phyloP scores from a whole-genome alignment of 2,888 invertebrate genomes.

The Nemurella pictetii region DNA sequence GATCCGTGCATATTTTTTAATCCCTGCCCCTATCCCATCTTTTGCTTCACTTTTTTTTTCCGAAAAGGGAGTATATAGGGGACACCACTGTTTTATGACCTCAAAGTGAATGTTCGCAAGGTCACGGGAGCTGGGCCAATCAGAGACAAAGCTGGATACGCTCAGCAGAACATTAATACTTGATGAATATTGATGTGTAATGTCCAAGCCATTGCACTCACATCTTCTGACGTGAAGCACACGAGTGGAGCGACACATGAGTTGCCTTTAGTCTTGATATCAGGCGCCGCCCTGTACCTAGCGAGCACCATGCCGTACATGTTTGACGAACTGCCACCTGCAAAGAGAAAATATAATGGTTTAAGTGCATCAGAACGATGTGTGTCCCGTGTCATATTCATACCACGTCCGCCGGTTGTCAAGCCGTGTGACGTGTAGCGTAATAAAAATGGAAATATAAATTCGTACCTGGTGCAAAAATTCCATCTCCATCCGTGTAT shows the following conservation, averaged over 20 bases:
- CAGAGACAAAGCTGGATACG: too few relatives aligned
- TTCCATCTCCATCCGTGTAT: constrained; percentile 71
- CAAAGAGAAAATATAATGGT: constrained; percentile 36
- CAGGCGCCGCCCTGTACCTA: constrained; percentile 67
- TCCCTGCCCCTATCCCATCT: too few relatives aligned
- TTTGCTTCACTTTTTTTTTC: too few relatives aligned
- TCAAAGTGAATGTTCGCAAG: too few relatives aligned
- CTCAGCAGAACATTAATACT: too few relatives aligned
- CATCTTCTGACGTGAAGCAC: constrained; percentile 76
- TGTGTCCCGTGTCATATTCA: neutral
- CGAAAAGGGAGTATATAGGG: too few relatives aligned
- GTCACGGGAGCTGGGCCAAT: too few relatives aligned
- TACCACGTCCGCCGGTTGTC: neutral
- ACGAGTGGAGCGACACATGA: constrained; percentile 65
- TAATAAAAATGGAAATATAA: neutral
- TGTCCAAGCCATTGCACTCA: too few relatives aligned
- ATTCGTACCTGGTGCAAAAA: constrained; percentile 63
- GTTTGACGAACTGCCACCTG: constrained; percentile 77
- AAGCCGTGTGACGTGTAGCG: too few relatives aligned
- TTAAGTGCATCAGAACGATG: neutral
- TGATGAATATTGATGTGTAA: too few relatives aligned
- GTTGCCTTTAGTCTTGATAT: constrained; percentile 69
- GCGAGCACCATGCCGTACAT: constrained; percentile 78
- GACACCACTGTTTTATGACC: too few relatives aligned
- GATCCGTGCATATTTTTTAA: too few relatives aligned